Conservation (phyloP, 2,113 vertebrate genomes). For the Oceanodroma tethys region DNA sequence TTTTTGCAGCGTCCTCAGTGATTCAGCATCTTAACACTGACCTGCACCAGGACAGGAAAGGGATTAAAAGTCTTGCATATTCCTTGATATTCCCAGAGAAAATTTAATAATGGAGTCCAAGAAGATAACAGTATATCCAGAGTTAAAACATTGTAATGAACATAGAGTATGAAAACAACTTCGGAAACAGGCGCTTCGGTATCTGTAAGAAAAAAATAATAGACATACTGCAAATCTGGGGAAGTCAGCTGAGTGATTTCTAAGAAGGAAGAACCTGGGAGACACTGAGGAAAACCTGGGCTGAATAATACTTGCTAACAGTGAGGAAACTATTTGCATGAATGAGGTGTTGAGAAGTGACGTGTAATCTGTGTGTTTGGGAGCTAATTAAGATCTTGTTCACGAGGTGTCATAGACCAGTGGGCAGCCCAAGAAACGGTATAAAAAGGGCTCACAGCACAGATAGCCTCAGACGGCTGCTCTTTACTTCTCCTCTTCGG, state of each 20-base stretch:
- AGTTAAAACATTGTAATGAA: neutral
- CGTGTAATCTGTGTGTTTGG: neutral
- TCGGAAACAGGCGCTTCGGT: neutral
- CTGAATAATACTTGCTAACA: neutral
- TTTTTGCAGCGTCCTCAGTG: neutral
- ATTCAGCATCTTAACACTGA: neutral
- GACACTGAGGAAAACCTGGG: neutral
- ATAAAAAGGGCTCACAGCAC: neutral
- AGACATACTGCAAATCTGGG: neutral
- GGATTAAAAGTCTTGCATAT: neutral
- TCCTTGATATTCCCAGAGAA: neutral
- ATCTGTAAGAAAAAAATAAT: neutral
- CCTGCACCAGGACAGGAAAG: neutral
- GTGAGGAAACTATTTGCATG: neutral
- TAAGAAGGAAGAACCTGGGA: neutral
- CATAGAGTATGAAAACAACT: neutral
- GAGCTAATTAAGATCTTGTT: neutral
- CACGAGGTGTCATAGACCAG: neutral
- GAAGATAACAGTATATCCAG: neutral
- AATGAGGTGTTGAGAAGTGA: neutral
- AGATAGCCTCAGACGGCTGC: neutral
- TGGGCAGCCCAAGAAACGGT: fast-evolving
- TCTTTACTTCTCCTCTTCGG: neutral
- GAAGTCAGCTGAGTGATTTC: neutral
- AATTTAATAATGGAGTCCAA: neutral